Evolutionary conservation across 1,140 invertebrate genomes (phyloP).

Genomic region (Wiebesia pumilae): DNA sequence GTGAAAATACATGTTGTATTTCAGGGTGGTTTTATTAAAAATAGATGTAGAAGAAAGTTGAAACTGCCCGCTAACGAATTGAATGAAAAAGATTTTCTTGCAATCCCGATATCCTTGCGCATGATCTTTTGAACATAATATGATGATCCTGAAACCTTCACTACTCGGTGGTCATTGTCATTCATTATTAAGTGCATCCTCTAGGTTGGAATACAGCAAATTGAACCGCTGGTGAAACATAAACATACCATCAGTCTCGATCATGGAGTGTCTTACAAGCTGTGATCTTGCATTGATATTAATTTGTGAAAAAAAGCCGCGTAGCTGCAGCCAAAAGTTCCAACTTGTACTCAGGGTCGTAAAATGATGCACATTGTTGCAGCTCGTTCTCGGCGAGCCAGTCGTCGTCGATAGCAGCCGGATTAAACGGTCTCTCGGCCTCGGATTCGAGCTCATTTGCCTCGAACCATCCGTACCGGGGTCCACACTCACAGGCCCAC

Average conservation of each 20-base stretch:
- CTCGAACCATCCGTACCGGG: conserved; percentile 58
- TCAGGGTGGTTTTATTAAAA: too few species aligned
- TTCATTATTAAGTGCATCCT: not conserved
- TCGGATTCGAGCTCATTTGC: conserved; percentile 62
- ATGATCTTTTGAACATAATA: too few species aligned
- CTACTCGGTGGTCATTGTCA: not conserved
- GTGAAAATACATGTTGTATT: too few species aligned
- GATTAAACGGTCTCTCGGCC: conserved; percentile 60
- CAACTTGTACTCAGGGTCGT: not conserved
- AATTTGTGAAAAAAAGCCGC: too few species aligned
- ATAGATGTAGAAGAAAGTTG: not conserved
- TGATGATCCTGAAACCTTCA: not conserved
- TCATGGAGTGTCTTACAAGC: too few species aligned
- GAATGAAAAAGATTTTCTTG: not conserved
- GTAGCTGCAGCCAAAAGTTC: too few species aligned
- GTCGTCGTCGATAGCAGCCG: conserved; percentile 64
- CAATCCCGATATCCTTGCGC: not conserved
- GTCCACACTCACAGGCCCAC: conserved; percentile 57
- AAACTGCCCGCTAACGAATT: not conserved
- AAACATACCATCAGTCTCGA: too few species aligned
- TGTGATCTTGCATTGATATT: too few species aligned
- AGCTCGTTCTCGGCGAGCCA: conserved; percentile 64
- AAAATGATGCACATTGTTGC: not conserved
- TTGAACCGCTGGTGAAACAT: not conserved
- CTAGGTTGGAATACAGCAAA: not conserved